Base-by-base conservation (phyloP, 2,888 invertebrate species). In the Philereme transversata region DNA sequence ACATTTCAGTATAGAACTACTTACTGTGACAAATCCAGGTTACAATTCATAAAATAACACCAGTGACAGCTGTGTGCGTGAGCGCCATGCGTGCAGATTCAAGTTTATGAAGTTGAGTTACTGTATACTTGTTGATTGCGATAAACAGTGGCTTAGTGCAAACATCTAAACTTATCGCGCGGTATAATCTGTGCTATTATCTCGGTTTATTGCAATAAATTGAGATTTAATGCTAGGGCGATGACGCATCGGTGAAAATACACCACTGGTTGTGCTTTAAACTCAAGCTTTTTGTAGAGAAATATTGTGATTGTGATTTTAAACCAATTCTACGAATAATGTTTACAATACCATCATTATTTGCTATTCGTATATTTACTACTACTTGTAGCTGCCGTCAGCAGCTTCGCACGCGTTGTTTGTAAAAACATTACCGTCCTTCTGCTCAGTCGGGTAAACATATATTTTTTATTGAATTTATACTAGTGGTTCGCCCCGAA, bases 201-300 rank as follows among this genome's bases (percentile, higher is more conserved):
- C 75, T 69, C 57, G 57, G 70, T 67, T 74, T 71, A 68, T 68
- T 71, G 71, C 78, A 71, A 75, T 81, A 78, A 79, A 82, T 80
- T 70, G 66, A 76, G 77, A 75, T 81, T 77, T 81, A 71, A 75
- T 67, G 69, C 69, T 65, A 61, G 72, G 58, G 22, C 61, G 45
- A 10, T 47, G 45, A 62, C 57, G 36, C 60, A 55, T 43, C 49
- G 46, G 41, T 38, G 38, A 49, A 38, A 51, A 40, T 7, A 7
- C 5, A 48, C 41, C n/a, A 40, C 5, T 4, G 33, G 7, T 35
- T 35, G 4, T n/a, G 35, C 34, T 0, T 34, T 4, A 11, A 47
- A 47, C 47, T 8, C 46, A 11, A 5, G 6, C 33, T 22, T 33
- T 40, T 40, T 36, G 53, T 35, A 22, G 33, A 43, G 5, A n/a